phyloP scores from a whole-genome alignment of 2,113 vertebrate genomes.

The Pteropus alecto region DNA sequence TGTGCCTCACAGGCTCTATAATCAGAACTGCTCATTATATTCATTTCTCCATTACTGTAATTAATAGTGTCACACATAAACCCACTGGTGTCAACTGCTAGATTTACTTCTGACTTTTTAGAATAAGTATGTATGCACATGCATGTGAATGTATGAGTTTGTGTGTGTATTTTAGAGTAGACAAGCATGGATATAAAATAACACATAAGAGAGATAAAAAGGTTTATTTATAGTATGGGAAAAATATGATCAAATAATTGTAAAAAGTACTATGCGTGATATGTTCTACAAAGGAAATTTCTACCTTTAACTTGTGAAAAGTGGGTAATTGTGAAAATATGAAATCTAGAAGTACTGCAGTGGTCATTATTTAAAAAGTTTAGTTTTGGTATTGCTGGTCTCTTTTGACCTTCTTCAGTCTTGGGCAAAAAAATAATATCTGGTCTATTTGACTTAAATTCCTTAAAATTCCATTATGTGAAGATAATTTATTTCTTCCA shows the following conservation, averaged over 20 bases:
- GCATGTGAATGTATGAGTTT: not conserved
- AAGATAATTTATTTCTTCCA: not conserved
- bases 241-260: not conserved
- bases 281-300: not conserved
- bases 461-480: not conserved
- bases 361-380: not conserved
- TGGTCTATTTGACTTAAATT: not conserved
- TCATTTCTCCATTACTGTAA: not conserved
- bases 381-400: not conserved
- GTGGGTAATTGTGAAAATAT: not conserved
- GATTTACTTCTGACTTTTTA: not conserved
- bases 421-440: not conserved
- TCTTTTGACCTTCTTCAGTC: not conserved
- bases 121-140: not conserved
- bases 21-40: not conserved
- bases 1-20: accelerated
- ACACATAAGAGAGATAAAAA: not conserved
- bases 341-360: not conserved
- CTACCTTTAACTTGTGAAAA: not conserved
- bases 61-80: not conserved
- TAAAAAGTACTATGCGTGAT: not conserved
- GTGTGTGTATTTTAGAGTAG: not conserved
- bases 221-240: no score
- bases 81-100: not conserved
- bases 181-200: not conserved